A percentile compares a stretch with the other conserved stretches of the same genome.
phyloP scores from a whole-genome alignment of 2,797 vertebrate species.

The Sebastes itinus region DNA sequence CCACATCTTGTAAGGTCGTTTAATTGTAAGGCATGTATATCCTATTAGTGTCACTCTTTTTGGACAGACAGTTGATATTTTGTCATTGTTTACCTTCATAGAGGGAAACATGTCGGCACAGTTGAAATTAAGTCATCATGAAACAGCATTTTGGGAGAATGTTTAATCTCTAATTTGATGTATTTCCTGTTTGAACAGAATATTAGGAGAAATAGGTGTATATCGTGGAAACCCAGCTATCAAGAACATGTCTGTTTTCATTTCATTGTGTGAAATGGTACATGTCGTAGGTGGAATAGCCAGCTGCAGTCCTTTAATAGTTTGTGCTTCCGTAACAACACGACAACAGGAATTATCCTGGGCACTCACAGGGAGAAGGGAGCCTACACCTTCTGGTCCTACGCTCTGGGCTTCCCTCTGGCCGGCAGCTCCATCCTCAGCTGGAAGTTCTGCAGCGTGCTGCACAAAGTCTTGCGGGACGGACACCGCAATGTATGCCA shows the following conservation, averaged over 20 bases:
- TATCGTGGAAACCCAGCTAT: not conserved
- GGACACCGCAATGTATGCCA: constrained; percentile 93
- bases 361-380: constrained; percentile 97
- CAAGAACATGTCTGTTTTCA: not conserved
- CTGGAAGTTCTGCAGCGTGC: constrained; percentile 98
- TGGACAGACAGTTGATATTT: not conserved
- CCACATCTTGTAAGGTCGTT: not conserved
- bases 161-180: not conserved
- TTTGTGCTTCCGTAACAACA: constrained; percentile 77
- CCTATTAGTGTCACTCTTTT: not conserved
- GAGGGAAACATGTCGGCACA: not conserved
- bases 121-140: not conserved
- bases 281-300: not conserved
- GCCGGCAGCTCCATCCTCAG: constrained; percentile 93
- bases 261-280: not conserved
- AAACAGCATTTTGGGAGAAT: not conserved
- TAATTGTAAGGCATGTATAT: not conserved
- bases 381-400: constrained; percentile 98
- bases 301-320: not conserved
- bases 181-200: not conserved
- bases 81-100: not conserved
- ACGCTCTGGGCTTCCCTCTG: constrained; percentile 92
- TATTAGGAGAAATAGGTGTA: not conserved
- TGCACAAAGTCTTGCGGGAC: constrained; percentile 95
- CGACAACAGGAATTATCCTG: constrained; percentile 90